phyloP scores from a whole-genome alignment of 2,113 vertebrate species.

The Tautogolabrus adspersus region DNA sequence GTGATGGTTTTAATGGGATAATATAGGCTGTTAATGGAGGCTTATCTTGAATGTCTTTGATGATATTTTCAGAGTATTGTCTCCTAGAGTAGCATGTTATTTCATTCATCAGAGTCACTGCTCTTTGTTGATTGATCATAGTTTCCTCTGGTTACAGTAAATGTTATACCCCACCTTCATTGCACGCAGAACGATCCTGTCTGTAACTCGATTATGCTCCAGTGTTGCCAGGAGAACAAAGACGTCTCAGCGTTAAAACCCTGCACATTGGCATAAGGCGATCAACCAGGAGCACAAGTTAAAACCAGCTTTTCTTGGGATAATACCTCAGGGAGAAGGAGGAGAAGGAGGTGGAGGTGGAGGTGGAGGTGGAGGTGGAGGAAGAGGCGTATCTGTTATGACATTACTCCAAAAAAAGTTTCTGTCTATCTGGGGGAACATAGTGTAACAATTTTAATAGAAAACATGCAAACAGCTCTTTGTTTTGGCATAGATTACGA shows the following conservation, averaged over 20 bases:
- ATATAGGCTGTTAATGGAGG: not conserved
- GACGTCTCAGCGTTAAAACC: not conserved
- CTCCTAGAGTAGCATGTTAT: not conserved
- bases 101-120: not conserved
- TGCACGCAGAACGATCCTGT: not conserved
- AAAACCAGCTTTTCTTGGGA: conserved; percentile 1
- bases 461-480: conserved; percentile 18
- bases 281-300: not conserved
- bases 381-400: not conserved
- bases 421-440: not conserved
- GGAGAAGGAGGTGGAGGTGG: conserved; percentile 5
- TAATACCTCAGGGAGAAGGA: not conserved
- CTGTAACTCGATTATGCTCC: conserved; percentile 7
- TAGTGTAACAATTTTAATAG: not conserved
- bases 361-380: conserved; percentile 11
- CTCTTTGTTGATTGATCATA: not conserved
- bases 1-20: not conserved
- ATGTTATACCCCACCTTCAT: not conserved
- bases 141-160: conserved; percentile 18
- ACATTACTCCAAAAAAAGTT: not conserved
- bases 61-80: not conserved
- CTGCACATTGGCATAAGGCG: not conserved
- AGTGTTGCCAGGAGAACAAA: conserved; percentile 25
- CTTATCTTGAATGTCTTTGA: not conserved
- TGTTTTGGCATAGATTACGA: not conserved